Percentiles rank a stretch among this genome's conserved stretches.
Conservation (phyloP, 2,797 vertebrate species). For the Astyanax mexicanus region DNA sequence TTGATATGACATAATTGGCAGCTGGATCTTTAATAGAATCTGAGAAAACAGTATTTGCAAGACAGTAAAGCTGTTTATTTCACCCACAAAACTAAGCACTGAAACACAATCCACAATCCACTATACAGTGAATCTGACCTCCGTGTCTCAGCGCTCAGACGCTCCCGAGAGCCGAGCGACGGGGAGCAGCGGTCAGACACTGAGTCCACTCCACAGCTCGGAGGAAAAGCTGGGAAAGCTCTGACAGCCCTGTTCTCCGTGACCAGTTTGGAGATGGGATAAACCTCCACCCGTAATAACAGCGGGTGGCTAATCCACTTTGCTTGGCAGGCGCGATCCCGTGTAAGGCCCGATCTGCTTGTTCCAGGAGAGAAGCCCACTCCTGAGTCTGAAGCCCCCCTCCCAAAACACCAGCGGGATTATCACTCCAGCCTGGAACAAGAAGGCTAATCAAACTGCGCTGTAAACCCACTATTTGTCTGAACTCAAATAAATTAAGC, state of each 20-base stretch:
- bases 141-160: no score
- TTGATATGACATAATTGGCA: no score
- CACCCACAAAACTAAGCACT: no score
- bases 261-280: conserved; percentile 39
- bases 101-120: no score
- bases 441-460: conserved; percentile 18
- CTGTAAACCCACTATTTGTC: no score
- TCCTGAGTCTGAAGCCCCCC: conserved; percentile 47
- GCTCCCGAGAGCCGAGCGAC: neutral
- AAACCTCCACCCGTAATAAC: conserved; percentile 63
- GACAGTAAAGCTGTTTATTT: no score
- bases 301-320: conserved; percentile 72
- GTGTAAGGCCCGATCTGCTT: conserved; percentile 61
- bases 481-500: no score
- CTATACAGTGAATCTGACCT: no score
- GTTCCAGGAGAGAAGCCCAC: conserved; percentile 58
- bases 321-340: conserved; percentile 61
- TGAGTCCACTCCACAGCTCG: conserved; percentile 4
- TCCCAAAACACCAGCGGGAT: conserved; percentile 52
- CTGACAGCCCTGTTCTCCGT: conserved; percentile 27
- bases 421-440: conserved; percentile 55
- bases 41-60: no score
- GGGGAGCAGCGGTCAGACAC: neutral
- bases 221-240: conserved; percentile 36
- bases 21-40: no score